Evolutionary conservation across 2,888 invertebrate species (phyloP), one percentile per base, ranked within the genome.

Genomic region (Hydriomena furcata): DNA sequence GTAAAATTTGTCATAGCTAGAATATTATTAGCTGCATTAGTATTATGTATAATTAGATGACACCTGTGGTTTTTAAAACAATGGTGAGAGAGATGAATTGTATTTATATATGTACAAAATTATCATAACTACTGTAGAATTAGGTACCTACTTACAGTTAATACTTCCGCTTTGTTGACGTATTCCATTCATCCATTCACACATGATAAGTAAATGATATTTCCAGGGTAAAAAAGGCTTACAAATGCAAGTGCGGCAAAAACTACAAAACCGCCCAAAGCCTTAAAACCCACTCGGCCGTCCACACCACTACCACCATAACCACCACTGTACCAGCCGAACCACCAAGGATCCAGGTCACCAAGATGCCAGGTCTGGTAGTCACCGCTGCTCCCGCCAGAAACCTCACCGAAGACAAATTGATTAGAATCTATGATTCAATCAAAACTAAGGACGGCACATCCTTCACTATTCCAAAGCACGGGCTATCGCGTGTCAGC

Each of bases 191-290:
- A 3, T 4, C 17, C n/a, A n/a, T 17, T 17, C 4, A 17, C 4
- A 17, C 4, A 3, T 17, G 2, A 3, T 17, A 4, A 17, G 2
- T 17, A 4, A 17, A 2, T 17, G 4, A 17, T 17, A 2, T 17
- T 17, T 91, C 28, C 89, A 95, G 95, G 89, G 92, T 95, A 76
- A 93, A 93, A 80, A 96, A 96, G 89, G 93, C 93, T 30, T 96
- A 93, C 90, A 94, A 94, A 79, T 96, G 96, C 82, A 94, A 94
- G 76, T 96, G 96, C 90, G 95, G 95, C 69, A 96, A 96, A 91
- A 95, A 94, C 79, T 96, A 96, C 91, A 95, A 95, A 87, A 95
- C 95, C 58, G 92, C 93, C 38, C 94, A 94, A 81, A 95, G 95
- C 50, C 91, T 96, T 70, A 95, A 94, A 75, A 93, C 92, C 69